Evolutionary conservation across 2,888 invertebrate genomes (phyloP).

Genomic region (Hoplodrina ambigua): DNA sequence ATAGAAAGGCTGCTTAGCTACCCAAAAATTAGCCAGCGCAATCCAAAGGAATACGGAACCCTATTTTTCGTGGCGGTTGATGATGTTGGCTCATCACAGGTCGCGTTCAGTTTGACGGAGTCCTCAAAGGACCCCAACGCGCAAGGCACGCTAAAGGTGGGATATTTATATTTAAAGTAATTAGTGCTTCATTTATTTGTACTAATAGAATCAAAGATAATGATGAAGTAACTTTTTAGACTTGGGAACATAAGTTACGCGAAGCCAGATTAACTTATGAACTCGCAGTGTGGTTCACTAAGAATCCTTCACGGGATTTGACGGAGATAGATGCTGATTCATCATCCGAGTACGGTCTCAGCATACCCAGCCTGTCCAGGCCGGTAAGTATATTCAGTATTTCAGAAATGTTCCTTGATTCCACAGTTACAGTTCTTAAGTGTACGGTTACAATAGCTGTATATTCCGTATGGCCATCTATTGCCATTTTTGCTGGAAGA

Average conservation of each 20-base stretch:
- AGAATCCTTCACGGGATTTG: constrained; percentile 74
- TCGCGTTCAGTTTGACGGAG: constrained; percentile 77
- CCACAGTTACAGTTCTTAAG: neutral
- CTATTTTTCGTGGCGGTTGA: constrained; percentile 77
- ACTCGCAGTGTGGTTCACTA: constrained; percentile 73
- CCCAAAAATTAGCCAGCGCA: constrained; percentile 63
- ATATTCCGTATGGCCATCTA: neutral
- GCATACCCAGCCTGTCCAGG: constrained; percentile 43
- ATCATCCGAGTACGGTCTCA: constrained; percentile 70
- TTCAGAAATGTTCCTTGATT: neutral
- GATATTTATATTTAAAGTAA: neutral
- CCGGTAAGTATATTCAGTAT: constrained; percentile 37
- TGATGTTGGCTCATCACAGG: constrained; percentile 75
- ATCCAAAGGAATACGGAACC: constrained; percentile 59
- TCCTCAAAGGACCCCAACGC: constrained; percentile 74
- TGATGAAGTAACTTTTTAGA: constrained; percentile 73
- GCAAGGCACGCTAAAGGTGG: constrained; percentile 72
- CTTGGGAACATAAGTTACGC: constrained; percentile 93
- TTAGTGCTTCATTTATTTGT: no score
- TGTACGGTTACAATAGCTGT: neutral
- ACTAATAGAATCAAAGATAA: neutral
- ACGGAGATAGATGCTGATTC: constrained; percentile 76
- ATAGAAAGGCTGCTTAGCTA: constrained; percentile 73
- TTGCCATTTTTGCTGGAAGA: neutral
- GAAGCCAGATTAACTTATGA: constrained; percentile 94